Conservation (phyloP, 2,113 vertebrate species). For the Pseudonaja textilis region DNA sequence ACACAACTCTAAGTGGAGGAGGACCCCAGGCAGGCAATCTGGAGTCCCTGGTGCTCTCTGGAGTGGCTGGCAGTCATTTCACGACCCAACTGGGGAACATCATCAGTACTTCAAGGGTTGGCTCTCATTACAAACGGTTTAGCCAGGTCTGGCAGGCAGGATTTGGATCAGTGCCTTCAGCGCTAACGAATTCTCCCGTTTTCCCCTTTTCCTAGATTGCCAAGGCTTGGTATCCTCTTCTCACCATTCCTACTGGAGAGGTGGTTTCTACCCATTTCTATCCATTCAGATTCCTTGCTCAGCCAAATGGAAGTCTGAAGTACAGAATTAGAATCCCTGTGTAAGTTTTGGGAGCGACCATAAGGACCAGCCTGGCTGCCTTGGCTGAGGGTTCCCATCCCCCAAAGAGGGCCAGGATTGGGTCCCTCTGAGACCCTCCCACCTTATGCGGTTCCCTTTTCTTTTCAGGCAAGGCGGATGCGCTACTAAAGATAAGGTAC, state of each 20-base stretch:
- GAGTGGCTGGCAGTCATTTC: not conserved
- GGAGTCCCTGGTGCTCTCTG: not conserved
- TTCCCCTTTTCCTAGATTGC: not conserved
- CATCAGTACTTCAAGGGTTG: not conserved
- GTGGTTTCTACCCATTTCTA: too few relatives aligned
- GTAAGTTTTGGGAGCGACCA: not conserved
- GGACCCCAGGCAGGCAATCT: too few relatives aligned
- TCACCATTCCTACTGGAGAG: too few relatives aligned
- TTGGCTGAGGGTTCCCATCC: too few relatives aligned
- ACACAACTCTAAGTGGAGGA: not conserved
- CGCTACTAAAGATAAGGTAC: accelerated
- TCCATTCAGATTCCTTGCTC: not conserved
- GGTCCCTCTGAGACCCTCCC: not conserved
- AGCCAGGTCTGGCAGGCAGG: too few relatives aligned
- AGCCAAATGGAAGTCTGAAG: not conserved
- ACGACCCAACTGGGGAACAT: not conserved
- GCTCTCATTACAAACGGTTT: not conserved
- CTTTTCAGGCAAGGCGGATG: not conserved
- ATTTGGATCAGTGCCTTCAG: too few relatives aligned
- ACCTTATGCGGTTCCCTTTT: not conserved
- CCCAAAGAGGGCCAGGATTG: too few relatives aligned
- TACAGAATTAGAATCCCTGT: not conserved
- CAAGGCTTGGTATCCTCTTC: not conserved
- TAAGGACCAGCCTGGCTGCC: too few relatives aligned
- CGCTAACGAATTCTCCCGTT: not conserved